Conservation (phyloP, 2,113 vertebrate species). For the Passer domesticus region DNA sequence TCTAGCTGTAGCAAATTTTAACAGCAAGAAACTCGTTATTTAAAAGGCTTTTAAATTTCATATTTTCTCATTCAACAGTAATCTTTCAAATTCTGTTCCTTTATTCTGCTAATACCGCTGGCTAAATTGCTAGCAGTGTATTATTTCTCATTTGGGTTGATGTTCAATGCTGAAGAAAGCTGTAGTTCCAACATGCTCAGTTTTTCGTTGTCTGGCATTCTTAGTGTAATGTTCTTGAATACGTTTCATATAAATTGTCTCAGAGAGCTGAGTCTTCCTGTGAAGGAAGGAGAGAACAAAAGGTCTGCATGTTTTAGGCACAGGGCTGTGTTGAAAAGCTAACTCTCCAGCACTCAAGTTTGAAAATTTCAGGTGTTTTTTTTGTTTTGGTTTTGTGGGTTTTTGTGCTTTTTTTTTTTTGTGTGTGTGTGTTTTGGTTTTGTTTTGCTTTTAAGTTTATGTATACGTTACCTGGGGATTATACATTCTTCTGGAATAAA, state of each 20-base stretch:
- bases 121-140: background rate
- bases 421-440: too few species aligned
- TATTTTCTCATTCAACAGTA: constrained; percentile 47
- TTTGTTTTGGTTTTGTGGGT: too few species aligned
- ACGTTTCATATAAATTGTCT: background rate
- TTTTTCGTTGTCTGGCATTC: background rate
- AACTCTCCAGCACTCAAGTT: background rate
- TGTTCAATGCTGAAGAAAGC: background rate
- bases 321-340: background rate
- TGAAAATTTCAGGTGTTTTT: background rate
- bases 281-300: background rate
- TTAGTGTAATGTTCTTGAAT: background rate
- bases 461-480: background rate
- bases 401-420: too few species aligned
- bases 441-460: fast-evolving
- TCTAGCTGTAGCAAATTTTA: constrained; percentile 53
- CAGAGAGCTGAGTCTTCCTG: background rate
- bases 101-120: constrained; percentile 35
- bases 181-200: background rate
- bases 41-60: constrained; percentile 61
- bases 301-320: background rate
- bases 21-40: constrained; percentile 62
- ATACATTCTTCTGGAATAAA: background rate
- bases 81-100: constrained; percentile 47
- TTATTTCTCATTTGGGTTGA: constrained; percentile 11